Conservation (phyloP, 2,888 invertebrate genomes). For the Patella pellucida region DNA sequence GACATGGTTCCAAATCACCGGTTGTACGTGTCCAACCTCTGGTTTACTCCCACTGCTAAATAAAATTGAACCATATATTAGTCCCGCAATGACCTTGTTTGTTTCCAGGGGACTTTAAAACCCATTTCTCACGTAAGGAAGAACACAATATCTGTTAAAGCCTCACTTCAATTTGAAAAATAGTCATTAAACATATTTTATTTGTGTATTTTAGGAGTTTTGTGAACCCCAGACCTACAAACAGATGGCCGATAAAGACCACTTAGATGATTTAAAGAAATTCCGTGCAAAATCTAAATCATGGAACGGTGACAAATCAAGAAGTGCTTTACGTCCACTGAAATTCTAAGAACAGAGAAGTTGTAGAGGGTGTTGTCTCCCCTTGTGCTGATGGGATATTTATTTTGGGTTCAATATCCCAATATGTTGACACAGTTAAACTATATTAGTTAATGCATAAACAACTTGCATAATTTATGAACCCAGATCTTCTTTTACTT, state of each 20-base stretch:
- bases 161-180: conserved; percentile 1
- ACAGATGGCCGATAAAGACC: conserved; percentile 88
- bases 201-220: conserved; percentile 72
- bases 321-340: conserved; percentile 55
- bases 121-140: no score
- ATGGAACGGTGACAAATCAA: conserved; percentile 61
- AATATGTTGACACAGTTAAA: no score
- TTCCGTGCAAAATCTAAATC: conserved; percentile 86
- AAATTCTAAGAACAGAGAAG: conserved; percentile 42
- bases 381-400: no score
- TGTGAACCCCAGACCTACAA: conserved; percentile 84
- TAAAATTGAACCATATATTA: background rate
- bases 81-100: no score
- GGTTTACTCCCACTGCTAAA: no score
- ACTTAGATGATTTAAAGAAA: conserved; percentile 79
- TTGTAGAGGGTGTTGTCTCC: no score
- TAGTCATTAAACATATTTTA: background rate
- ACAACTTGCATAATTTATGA: conserved; percentile 3
- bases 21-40: background rate
- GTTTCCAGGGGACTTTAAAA: no score
- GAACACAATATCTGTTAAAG: background rate
- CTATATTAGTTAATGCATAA: background rate
- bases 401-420: no score
- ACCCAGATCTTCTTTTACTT: background rate
- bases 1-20: no score